Evolutionary conservation across 2,888 invertebrate species (phyloP).

Genomic region (Phragmatobia fuliginosa): DNA sequence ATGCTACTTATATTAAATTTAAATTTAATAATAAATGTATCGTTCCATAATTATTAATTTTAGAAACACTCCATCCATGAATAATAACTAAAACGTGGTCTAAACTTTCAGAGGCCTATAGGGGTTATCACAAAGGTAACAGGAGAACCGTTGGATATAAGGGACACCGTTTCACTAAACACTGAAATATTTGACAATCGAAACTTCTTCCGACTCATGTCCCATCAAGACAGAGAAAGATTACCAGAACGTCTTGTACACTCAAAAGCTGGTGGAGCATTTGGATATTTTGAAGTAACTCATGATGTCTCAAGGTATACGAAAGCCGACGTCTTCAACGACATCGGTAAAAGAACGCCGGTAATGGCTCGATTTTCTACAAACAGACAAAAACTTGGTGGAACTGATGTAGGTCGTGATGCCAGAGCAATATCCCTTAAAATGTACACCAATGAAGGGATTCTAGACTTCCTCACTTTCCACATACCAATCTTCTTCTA

Average conservation of each 20-base stretch:
- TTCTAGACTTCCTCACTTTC: slow-evolving; percentile 9
- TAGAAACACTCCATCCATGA: neutral
- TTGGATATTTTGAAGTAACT: slow-evolving; percentile 22
- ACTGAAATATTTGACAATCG: slow-evolving; percentile 18
- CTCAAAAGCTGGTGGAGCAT: slow-evolving; percentile 12
- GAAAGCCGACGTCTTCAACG: slow-evolving; percentile 18
- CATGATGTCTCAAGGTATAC: slow-evolving; percentile 17
- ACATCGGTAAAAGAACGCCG: slow-evolving; percentile 18
- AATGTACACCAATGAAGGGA: slow-evolving; percentile 19
- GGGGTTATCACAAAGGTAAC: slow-evolving; percentile 8
- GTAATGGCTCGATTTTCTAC: slow-evolving; percentile 20
- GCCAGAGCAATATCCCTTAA: slow-evolving; percentile 16
- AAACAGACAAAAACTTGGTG: slow-evolving; percentile 19
- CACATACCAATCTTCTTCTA: slow-evolving; percentile 17
- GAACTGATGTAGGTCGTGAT: slow-evolving; percentile 14
- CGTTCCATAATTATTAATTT: neutral
- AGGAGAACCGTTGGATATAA: slow-evolving; percentile 17
- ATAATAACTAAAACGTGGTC: neutral
- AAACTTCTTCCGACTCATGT: slow-evolving; percentile 5
- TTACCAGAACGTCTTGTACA: slow-evolving; percentile 17
- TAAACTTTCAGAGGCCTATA: slow-evolving; percentile 7
- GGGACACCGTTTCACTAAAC: slow-evolving; percentile 13
- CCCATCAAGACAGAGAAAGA: slow-evolving; percentile 13
- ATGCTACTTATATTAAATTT: too few species aligned
- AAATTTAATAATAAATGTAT: too few species aligned